Base-by-base conservation (phyloP, 2,113 vertebrate genomes). In the Chloropsis hardwickii region DNA sequence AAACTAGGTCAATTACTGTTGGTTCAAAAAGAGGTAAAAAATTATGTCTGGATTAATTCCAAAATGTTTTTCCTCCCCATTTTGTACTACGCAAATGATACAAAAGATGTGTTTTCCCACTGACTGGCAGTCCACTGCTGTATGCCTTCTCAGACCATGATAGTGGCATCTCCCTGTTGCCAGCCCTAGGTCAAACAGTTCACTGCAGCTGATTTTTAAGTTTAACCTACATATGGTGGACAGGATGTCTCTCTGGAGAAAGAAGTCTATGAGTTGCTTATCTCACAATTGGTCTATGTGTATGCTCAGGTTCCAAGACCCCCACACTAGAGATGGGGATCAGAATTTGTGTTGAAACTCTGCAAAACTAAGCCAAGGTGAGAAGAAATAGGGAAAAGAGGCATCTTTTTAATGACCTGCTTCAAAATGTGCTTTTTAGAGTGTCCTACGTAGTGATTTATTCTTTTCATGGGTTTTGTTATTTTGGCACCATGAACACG, bases 1-100 rank as follows among this genome's bases (percentile, higher is more conserved):
- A 88, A 97, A 93, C 33, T 92, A 92, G 92, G 92, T 94, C 94
- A 94, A 81, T 94, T 88, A 91, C 29, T 89, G 22, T 78, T 80
- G 50, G 54, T 82, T 90, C 56, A 88, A 45, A 91, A 94, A 70
- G 74, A 85, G 42, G 47, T 57, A 94, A 95, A 95, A 92, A 71
- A n/a, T 80, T 70, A 64, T 53, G 51, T 67, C 72, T 94, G 92
- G 92, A 94, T 83, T 82, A 67, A 67, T 86, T 96, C 87, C 74
- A 84, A 82, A 86, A 39, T 6, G 9, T 39, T 35, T 21, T 35
- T 3, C n/a, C 19, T 60, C 8, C 9, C 4, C 3, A 14, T 70
- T 88, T 88, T 78, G 11, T 42, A n/a, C 31, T 51, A 56, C 53
- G 76, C 51, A 96, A 92, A 83, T 80, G 70, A 71, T 73, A 80